Evolutionary conservation across 2,888 invertebrate genomes (phyloP).

Genomic region (Latheticus oryzae): DNA sequence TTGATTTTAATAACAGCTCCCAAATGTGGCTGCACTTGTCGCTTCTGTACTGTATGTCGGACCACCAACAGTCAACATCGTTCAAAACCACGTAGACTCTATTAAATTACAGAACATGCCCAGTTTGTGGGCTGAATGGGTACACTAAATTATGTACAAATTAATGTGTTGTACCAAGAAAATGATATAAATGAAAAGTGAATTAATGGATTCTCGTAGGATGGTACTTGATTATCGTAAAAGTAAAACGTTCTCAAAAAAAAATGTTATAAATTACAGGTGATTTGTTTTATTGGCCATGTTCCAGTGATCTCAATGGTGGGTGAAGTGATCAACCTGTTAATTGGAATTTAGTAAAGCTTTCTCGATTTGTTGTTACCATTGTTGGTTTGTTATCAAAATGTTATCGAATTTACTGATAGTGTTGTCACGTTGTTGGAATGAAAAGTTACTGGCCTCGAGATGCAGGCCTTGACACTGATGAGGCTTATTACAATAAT

Average conservation of each 20-base stretch:
- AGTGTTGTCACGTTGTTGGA: conserved; percentile 14
- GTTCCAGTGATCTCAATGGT: conserved; percentile 12
- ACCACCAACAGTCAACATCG: conserved; percentile 25
- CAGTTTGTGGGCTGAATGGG: conserved; percentile 35
- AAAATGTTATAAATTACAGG: conserved; percentile 17
- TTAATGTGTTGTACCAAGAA: conserved; percentile 35
- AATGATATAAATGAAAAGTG: conserved; percentile 42
- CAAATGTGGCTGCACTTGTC: conserved; percentile 24
- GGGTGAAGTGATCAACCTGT: conserved; percentile 18
- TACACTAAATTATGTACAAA: conserved; percentile 38
- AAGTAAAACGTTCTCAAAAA: conserved; percentile 13
- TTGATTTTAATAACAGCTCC: too few species aligned
- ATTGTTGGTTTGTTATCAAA: too few species aligned
- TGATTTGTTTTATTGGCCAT: conserved; percentile 16
- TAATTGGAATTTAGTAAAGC: neutral
- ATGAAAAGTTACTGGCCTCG: conserved; percentile 6
- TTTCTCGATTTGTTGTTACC: neutral
- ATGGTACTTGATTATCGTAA: conserved; percentile 29
- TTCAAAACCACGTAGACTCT: conserved; percentile 28
- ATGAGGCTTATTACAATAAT: too few species aligned
- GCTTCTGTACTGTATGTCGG: conserved; percentile 15
- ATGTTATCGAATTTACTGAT: conserved; percentile 6
- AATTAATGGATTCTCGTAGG: conserved; percentile 39
- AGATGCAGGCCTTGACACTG: too few species aligned
- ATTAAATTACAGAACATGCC: conserved; percentile 40